Evolutionary conservation across 64 coral and sea anemone species (phyloP), one percentile per base, ranked within the genome.

Genomic region (Actinia equina): DNA sequence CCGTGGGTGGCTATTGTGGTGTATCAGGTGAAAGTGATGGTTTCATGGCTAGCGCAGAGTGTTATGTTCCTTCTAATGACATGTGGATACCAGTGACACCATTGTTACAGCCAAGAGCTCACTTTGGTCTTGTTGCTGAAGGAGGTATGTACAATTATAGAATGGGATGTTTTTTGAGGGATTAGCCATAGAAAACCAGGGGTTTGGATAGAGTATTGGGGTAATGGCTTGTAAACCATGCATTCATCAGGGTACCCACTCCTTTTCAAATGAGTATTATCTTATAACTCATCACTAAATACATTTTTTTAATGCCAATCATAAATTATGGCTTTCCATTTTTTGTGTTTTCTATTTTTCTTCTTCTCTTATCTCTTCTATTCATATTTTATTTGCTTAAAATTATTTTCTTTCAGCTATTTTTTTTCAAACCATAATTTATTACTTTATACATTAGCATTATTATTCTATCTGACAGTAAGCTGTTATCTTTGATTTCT

Each of bases 1-100:
- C 90, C 25, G 67, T 86, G 44, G 94, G 94, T 56, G 94, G 94
- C 15, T 92, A 91, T 92, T 87, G 90, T 82, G 87, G 90, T 59
- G 77, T 27, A 60, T 20, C 14, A 16, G 82, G 74, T 12, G 83
- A 52, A 19, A 52, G 77, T 67, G 78, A 95, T 83, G 49, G 78
- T 44, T 95, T 83, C 20, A 23, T 95, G 61, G 53, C 11, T 20
- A 89, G 83, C 83, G 89, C 79, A 12, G 94, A 95, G 54, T 86
- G 83, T 71, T 95, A 88, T 71, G 76, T 91, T 52, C 42, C 77
- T 59, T 65, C 86, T 41, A 92, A 82, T 70, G 94, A 88, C 18
- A 71, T 46, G 17, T 95, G 94, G 94, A 77, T 85, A 8, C 87
- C 62, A 5, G 71, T 86, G 9, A 16, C 94, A 89, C 87, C 86